Conservation (phyloP, 2,888 invertebrate species). For the Epistrophe grossulariae region DNA sequence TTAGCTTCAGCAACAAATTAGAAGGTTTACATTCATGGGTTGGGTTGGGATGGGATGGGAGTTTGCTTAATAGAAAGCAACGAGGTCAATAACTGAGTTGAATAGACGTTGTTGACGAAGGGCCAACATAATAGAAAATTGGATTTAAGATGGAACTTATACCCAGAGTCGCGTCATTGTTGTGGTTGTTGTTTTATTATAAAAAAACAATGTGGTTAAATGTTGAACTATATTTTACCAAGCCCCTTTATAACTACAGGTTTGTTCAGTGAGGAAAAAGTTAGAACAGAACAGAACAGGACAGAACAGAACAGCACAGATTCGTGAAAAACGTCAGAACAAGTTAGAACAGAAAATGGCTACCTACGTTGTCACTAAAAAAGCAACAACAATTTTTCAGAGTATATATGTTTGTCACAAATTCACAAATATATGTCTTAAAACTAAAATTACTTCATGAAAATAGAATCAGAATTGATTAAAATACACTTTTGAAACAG, state of each 20-base stretch:
- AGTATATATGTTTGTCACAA: too few relatives aligned
- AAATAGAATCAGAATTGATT: too few relatives aligned
- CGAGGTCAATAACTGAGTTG: conserved; percentile 38
- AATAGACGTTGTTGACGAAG: conserved; percentile 17
- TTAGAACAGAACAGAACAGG: too few relatives aligned
- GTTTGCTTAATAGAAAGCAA: conserved; percentile 19
- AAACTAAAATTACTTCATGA: too few relatives aligned
- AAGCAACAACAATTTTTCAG: too few relatives aligned
- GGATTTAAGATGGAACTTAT: conserved; percentile 17
- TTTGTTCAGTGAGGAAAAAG: too few relatives aligned
- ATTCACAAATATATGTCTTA: too few relatives aligned
- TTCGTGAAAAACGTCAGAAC: too few relatives aligned
- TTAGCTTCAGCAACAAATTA: conserved; percentile 1
- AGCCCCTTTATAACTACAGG: conserved; percentile 15
- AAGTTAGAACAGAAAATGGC: too few relatives aligned
- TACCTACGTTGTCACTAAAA: too few relatives aligned
- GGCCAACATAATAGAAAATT: conserved; percentile 32
- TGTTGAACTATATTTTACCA: conserved; percentile 2
- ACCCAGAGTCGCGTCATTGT: conserved; percentile 23
- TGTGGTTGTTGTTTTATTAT: background rate
- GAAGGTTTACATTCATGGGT: background rate
- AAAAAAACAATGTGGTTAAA: conserved; percentile 13
- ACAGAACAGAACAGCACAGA: too few relatives aligned
- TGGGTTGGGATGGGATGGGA: background rate
- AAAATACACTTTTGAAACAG: too few relatives aligned